Evolutionary conservation across 2,797 vertebrate species (phyloP).

Genomic region (Pipistrellus kuhlii): DNA sequence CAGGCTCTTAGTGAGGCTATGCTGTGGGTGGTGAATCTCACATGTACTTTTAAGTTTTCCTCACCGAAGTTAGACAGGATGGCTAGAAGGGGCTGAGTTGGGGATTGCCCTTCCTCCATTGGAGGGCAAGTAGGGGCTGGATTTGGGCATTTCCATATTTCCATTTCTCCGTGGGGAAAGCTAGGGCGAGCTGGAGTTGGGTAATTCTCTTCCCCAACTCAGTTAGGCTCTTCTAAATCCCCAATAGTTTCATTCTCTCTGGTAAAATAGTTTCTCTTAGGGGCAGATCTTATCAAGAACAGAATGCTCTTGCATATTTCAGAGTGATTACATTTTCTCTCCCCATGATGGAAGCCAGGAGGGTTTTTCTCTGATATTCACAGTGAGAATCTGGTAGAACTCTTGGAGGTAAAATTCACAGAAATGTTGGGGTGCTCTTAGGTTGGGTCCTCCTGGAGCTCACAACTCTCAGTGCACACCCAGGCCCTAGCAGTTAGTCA

Average conservation of each 20-base stretch:
- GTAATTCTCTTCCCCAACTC: background rate
- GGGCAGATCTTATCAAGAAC: background rate
- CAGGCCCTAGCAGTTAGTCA: background rate
- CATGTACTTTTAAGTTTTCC: background rate
- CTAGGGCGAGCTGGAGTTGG: background rate
- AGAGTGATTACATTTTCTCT: background rate
- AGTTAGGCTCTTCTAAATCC: background rate
- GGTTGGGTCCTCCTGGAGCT: background rate
- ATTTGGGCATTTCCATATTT: background rate
- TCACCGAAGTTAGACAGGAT: background rate
- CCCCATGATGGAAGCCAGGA: background rate
- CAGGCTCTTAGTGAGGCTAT: background rate
- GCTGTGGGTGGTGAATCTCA: background rate
- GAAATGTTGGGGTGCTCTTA: background rate
- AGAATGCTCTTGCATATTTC: background rate
- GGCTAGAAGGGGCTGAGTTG: background rate
- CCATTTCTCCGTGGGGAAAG: background rate
- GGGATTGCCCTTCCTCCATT: background rate
- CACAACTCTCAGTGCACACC: background rate
- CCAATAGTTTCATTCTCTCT: background rate
- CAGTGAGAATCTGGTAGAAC: background rate
- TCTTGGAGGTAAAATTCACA: background rate
- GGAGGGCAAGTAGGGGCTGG: background rate
- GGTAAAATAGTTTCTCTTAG: background rate
- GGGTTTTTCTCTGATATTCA: background rate